Evolutionary conservation across 2,888 invertebrate genomes (phyloP).

Genomic region (Euplexia lucipara): DNA sequence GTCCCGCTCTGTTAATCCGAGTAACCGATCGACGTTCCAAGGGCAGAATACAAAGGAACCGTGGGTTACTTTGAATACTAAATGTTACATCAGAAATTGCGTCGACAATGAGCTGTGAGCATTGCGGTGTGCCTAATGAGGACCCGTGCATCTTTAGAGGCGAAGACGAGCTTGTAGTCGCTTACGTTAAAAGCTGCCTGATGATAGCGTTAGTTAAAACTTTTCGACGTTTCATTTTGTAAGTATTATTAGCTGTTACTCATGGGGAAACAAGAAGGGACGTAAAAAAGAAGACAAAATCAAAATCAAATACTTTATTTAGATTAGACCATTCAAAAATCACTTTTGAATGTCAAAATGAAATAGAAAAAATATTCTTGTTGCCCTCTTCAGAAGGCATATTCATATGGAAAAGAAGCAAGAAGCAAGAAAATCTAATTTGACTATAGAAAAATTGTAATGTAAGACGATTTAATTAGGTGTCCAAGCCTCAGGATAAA

Average conservation of each 20-base stretch:
- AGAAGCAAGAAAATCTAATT: too few relatives aligned
- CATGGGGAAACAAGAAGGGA: neutral
- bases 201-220: too few relatives aligned
- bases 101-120: constrained; percentile 13
- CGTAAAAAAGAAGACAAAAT: neutral
- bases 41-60: constrained; percentile 73
- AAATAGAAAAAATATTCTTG: too few relatives aligned
- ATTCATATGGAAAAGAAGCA: too few relatives aligned
- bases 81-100: constrained; percentile 54
- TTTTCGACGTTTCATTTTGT: too few relatives aligned
- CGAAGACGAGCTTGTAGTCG: neutral
- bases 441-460: too few relatives aligned
- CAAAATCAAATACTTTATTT: too few relatives aligned
- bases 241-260: too few relatives aligned
- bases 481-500: neutral
- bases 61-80: constrained; percentile 62
- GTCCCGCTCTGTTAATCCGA: constrained; percentile 73
- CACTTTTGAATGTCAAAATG: too few relatives aligned
- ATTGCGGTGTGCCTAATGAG: constrained; percentile 14
- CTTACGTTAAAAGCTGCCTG: neutral
- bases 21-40: constrained; percentile 75
- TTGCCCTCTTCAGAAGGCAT: too few relatives aligned
- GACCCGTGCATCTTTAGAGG: constrained; percentile 13
- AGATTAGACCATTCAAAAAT: too few relatives aligned
- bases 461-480: too few relatives aligned